Percentiles rank a stretch among this genome's conserved stretches.
These are phyloP conservation scores for Molossus alvarezi DNA, from an alignment of 2,797 vertebrate genomes.

Conservation along the genomic window DNA sequence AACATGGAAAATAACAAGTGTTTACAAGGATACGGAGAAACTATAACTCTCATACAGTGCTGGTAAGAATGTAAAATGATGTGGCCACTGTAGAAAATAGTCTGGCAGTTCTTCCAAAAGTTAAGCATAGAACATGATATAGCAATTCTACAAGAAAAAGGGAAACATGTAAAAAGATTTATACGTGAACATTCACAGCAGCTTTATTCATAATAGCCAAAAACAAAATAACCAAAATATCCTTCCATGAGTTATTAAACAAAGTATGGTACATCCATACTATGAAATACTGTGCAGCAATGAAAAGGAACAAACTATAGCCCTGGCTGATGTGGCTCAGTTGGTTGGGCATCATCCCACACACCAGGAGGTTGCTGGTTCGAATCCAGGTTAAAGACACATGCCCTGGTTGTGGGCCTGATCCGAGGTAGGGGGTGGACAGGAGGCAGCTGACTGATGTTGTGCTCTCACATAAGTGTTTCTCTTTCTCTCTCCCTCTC, in stretches of 20 bases:
- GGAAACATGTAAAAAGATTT: background rate
- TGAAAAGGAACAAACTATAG: background rate
- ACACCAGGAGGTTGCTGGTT: background rate
- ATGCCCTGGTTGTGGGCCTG: background rate
- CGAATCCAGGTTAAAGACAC: background rate
- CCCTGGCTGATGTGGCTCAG: background rate
- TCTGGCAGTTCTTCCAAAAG: background rate
- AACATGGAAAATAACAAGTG: background rate
- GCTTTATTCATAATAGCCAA: background rate
- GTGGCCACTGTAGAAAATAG: background rate
- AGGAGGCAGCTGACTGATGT: background rate
- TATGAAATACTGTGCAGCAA: background rate
- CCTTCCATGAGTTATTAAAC: background rate
- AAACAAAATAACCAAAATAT: background rate
- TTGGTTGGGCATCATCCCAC: background rate
- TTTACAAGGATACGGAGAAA: background rate
- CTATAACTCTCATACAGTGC: background rate
- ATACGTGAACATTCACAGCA: background rate
- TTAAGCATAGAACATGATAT: background rate
- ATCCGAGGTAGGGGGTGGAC: background rate
- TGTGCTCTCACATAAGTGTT: background rate
- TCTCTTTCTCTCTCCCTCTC: background rate
- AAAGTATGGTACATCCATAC: background rate
- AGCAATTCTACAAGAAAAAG: background rate
- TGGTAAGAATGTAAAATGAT: background rate